A percentile compares a stretch with the other conserved stretches of the same genome.
These are phyloP conservation scores for Lagorchestes hirsutus DNA, from an alignment of 2,797 vertebrate genomes.

Conservation along the genomic window DNA sequence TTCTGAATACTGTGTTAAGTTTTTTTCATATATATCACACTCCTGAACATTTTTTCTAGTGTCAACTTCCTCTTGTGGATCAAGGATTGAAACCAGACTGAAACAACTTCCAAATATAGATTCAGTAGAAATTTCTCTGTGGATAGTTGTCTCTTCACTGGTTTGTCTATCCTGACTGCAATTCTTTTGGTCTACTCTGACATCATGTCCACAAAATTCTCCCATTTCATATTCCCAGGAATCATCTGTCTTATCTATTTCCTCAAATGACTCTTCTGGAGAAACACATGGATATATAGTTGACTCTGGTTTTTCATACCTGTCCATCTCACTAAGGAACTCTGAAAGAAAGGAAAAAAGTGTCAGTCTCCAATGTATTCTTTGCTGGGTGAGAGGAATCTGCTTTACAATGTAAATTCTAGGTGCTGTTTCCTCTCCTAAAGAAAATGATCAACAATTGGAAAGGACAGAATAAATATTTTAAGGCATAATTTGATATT, in stretches of 20 bases:
- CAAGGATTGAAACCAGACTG: neutral
- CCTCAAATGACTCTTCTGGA: neutral
- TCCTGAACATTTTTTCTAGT: neutral
- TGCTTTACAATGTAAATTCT: neutral
- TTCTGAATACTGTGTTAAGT: neutral
- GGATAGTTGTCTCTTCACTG: neutral
- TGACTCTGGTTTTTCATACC: neutral
- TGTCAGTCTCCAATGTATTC: neutral
- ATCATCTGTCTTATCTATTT: neutral
- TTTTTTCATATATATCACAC: neutral
- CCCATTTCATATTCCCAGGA: neutral
- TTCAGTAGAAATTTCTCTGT: neutral
- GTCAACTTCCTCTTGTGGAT: neutral
- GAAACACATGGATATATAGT: neutral
- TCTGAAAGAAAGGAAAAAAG: neutral
- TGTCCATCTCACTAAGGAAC: neutral
- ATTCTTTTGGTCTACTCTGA: neutral
- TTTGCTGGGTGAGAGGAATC: neutral
- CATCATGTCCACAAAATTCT: neutral
- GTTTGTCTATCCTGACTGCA: neutral
- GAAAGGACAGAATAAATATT: neutral
- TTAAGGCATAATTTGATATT: neutral
- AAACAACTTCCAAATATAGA: neutral
- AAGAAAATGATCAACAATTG: neutral
- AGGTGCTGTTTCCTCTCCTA: neutral